phyloP scores from a whole-genome alignment of 2,797 vertebrate genomes.

The Crenuchus spilurus region DNA sequence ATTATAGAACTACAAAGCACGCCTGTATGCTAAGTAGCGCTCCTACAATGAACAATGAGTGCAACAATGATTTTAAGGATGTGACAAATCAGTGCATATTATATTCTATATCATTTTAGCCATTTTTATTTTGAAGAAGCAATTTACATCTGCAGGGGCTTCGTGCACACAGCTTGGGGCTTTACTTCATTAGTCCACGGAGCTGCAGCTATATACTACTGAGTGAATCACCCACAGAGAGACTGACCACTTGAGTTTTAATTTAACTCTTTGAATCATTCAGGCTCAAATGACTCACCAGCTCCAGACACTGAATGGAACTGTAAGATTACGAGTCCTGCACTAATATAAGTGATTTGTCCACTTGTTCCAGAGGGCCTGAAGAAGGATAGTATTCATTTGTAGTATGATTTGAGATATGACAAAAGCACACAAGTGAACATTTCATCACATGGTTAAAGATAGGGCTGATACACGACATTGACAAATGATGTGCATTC shows the following conservation, averaged over 20 bases:
- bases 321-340: not conserved
- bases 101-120: too few relatives aligned
- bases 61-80: too few relatives aligned
- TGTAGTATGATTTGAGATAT: not conserved
- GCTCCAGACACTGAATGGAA: conserved; percentile 9
- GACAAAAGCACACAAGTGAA: not conserved
- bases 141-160: too few relatives aligned
- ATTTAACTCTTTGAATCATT: conserved; percentile 42
- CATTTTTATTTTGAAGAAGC: too few relatives aligned
- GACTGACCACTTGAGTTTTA: not conserved
- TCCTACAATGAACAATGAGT: too few relatives aligned
- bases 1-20: too few relatives aligned
- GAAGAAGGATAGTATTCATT: conserved; percentile 20
- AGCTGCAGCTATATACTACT: too few relatives aligned
- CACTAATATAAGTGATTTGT: not conserved
- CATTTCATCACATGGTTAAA: not conserved
- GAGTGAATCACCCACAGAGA: not conserved
- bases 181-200: too few relatives aligned
- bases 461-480: not conserved
- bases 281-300: conserved; percentile 37
- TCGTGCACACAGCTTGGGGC: too few relatives aligned
- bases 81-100: too few relatives aligned
- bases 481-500: not conserved
- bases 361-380: not conserved
- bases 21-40: too few relatives aligned